Evolutionary conservation across 2,888 invertebrate genomes (phyloP).

Genomic region (Xanthorhoe designata): DNA sequence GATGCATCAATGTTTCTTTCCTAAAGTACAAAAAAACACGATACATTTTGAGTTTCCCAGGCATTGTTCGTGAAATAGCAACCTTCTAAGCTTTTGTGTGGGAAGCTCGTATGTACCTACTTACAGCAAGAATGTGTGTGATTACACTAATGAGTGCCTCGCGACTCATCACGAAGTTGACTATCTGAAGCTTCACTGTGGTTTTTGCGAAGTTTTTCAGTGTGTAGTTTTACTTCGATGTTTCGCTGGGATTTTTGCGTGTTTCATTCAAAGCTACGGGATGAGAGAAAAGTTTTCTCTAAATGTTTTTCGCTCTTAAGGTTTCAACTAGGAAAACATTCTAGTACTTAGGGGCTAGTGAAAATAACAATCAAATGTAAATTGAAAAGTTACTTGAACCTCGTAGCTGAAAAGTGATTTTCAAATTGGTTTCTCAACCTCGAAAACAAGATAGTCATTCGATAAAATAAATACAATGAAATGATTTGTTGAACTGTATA

Average conservation of each 20-base stretch:
- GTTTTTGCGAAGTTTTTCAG: slow-evolving; percentile 19
- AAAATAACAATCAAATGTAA: neutral
- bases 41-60: neutral
- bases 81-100: slow-evolving; percentile 25
- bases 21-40: neutral
- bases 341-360: neutral
- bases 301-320: neutral
- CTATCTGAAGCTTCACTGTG: slow-evolving; percentile 27
- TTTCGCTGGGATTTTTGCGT: neutral
- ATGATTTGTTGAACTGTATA: slow-evolving; percentile 28
- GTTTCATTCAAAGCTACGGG: slow-evolving; percentile 1
- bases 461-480: slow-evolving; percentile 4
- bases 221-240: slow-evolving; percentile 9
- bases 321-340: too few relatives aligned
- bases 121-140: slow-evolving; percentile 31
- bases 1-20: too few relatives aligned
- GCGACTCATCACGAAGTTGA: slow-evolving; percentile 33
- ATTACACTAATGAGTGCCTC: slow-evolving; percentile 36
- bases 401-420: slow-evolving; percentile 10
- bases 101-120: slow-evolving; percentile 22
- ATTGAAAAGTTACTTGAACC: slow-evolving; percentile 5
- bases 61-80: slow-evolving; percentile 20
- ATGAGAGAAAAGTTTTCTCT: neutral
- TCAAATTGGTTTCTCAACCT: slow-evolving; percentile 12
- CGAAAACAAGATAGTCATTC: slow-evolving; percentile 10